Base-by-base conservation (phyloP, 2,113 vertebrate species). In the Cranoglanis bouderius region DNA sequence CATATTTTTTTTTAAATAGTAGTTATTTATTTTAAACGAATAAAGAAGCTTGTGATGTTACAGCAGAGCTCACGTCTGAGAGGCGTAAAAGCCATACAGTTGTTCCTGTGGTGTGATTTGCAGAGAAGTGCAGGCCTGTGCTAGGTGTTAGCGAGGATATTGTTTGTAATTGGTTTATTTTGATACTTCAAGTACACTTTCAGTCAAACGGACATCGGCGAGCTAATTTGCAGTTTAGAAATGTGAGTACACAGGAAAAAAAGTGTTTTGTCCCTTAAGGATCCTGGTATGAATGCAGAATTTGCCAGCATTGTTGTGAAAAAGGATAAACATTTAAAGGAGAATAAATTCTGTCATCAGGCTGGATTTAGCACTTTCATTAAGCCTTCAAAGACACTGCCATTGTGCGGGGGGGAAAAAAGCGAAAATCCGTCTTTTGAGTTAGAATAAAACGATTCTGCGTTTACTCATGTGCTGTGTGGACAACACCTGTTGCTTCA, bases 401-500 rank as follows among this genome's bases (percentile, higher is more conserved):
- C 21, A 46, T n/a, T 6, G 43, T 65, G 1, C 21, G 35, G n/a
- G n/a, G n/a, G n/a, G n/a, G 70, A 46, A 32, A 84, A 89, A 81
- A n/a, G 7, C n/a, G 5, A 57, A 26, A 82, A 57, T 1, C n/a
- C 14, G 7, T 4, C 51, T 83, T 59, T 84, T 29, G 51, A 51
- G 16, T 81, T 40, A 40, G 55, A 61, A 61, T 38, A 61, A 83
- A 61, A 35, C 26, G 4, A 80, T 81, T 53, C 35, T 46, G 38
- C 12, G 16, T 35, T 59, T 86, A 43, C 26, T 40, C 32, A 29
- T 74, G 32, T 38, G 14, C 32, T 67, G 49, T 29, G 21, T 26
- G 0, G 35, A 83, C 87, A 91, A 89, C 92, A 94, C 93, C 94
- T 94, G 93, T 92, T 91, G 83, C 90, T 81, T 74, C 40, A 51